phyloP scores from a whole-genome alignment of 1,140 invertebrate genomes.

The Steinernema khuongi region DNA sequence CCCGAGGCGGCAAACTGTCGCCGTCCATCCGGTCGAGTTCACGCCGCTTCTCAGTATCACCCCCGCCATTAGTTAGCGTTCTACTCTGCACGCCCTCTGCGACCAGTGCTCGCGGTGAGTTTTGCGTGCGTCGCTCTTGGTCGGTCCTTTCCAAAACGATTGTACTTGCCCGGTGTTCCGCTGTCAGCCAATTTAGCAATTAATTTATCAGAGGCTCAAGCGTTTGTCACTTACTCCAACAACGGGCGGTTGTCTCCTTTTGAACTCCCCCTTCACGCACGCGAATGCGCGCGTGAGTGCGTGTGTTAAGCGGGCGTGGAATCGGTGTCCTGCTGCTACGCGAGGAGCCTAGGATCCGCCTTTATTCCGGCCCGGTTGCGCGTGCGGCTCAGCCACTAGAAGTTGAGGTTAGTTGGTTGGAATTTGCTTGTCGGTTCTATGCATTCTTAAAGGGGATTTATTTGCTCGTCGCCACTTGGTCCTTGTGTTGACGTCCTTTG shows the following conservation, averaged over 20 bases:
- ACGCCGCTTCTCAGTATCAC: too few relatives aligned
- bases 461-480: too few relatives aligned
- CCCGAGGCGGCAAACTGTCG: too few relatives aligned
- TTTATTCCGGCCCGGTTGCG: background rate
- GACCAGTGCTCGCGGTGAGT: too few relatives aligned
- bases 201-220: background rate
- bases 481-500: too few relatives aligned
- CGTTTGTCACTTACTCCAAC: background rate
- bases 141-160: background rate
- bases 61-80: too few relatives aligned
- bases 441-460: too few relatives aligned
- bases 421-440: too few relatives aligned
- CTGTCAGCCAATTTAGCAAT: background rate
- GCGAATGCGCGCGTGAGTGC: background rate
- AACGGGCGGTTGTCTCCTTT: background rate
- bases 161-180: background rate
- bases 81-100: too few relatives aligned
- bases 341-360: background rate
- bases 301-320: constrained; percentile 9
- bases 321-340: background rate
- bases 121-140: too few relatives aligned
- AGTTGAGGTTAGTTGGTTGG: background rate
- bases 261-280: background rate
- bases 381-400: background rate
- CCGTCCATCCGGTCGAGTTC: too few relatives aligned